These are phyloP conservation scores for Dasypus novemcinctus DNA, from an alignment of 2,113 vertebrate species.

Conservation along the genomic window DNA sequence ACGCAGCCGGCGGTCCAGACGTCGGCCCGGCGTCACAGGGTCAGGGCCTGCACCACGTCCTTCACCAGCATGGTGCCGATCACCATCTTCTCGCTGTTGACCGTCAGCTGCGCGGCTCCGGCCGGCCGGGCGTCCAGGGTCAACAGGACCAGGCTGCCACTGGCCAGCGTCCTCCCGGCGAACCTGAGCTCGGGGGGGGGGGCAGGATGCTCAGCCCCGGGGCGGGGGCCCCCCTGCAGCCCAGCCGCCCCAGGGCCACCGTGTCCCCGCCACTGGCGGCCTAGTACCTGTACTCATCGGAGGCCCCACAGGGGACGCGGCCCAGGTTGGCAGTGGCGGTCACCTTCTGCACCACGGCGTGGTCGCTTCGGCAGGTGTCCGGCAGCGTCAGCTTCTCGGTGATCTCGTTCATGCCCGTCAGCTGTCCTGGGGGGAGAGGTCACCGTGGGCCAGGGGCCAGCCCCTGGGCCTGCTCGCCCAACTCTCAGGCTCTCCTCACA, in stretches of 20 bases:
- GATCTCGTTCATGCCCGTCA: constrained; percentile 98
- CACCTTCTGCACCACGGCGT: constrained; percentile 92
- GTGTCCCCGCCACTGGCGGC: background rate
- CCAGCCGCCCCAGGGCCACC: background rate
- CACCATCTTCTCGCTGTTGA: constrained; percentile 99
- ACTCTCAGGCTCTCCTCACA: background rate
- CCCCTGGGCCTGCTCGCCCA: background rate
- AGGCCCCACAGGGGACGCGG: constrained; percentile 93
- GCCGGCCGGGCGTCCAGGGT: constrained; percentile 88
- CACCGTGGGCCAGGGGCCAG: background rate
- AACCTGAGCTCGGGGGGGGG: constrained; percentile 84
- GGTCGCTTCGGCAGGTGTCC: constrained; percentile 87
- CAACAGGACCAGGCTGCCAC: constrained; percentile 92
- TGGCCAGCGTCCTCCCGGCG: constrained; percentile 92
- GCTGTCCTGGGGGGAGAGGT: constrained; percentile 87
- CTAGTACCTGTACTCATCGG: constrained; percentile 93
- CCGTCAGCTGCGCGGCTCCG: constrained; percentile 85
- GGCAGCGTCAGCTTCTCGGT: constrained; percentile 90
- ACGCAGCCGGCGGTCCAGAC: background rate
- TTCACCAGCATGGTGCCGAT: constrained; percentile 98
- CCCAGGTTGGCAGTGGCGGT: constrained; percentile 91
- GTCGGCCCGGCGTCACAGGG: constrained; percentile 83
- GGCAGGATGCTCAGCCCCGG: background rate
- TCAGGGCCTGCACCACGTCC: constrained; percentile 92
- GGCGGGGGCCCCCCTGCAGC: background rate